Evolutionary conservation across 2,888 invertebrate species (phyloP).

Genomic region (Drosophila recens): DNA sequence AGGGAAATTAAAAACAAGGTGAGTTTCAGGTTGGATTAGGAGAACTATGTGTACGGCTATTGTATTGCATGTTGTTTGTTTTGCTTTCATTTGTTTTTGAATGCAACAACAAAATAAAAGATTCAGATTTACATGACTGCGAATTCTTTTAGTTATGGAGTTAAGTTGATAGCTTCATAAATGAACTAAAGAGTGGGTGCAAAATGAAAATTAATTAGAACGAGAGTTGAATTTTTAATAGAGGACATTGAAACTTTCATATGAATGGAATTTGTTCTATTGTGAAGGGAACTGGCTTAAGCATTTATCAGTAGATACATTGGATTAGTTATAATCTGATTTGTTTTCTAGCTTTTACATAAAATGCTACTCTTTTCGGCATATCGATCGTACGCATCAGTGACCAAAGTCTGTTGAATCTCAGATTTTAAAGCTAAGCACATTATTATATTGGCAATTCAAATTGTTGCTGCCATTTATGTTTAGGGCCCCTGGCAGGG

Average conservation of each 20-base stretch:
- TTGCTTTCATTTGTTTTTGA: constrained; percentile 38
- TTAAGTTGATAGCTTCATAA: constrained; percentile 9
- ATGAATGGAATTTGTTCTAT: background rate
- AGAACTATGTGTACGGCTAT: constrained; percentile 10
- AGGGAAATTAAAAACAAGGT: constrained; percentile 65
- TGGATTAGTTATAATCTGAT: background rate
- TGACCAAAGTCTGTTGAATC: constrained; percentile 1
- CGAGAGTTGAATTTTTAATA: background rate
- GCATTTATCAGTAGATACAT: background rate
- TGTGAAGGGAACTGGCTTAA: background rate
- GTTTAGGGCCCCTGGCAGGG: background rate
- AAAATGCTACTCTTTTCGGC: background rate
- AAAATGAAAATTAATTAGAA: constrained; percentile 7
- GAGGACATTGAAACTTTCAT: background rate
- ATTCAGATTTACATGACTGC: constrained; percentile 12
- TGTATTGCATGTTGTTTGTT: constrained; percentile 39
- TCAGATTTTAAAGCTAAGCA: background rate
- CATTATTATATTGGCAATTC: constrained; percentile 1
- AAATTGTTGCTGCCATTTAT: constrained; percentile 6
- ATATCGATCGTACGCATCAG: constrained; percentile 2
- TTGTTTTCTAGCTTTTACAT: background rate
- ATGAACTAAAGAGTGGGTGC: background rate
- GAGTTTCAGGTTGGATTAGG: constrained; percentile 36
- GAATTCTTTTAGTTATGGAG: background rate
- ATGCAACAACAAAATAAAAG: constrained; percentile 1